phyloP scores from a whole-genome alignment of 2,797 vertebrate species.

The Pangasius larnaudii region DNA sequence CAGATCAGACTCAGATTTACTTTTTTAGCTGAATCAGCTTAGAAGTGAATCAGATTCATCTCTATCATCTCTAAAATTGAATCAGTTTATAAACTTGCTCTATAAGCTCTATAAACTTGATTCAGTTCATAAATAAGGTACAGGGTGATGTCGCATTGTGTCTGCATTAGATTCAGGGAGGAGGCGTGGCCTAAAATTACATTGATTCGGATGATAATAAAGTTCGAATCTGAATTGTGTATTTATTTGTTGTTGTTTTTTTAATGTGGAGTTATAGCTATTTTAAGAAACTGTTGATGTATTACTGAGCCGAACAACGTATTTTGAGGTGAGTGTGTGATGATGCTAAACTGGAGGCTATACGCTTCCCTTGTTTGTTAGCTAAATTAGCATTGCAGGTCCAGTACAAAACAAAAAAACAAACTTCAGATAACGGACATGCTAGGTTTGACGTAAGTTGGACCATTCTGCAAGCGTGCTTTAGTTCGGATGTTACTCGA shows the following conservation, averaged over 20 bases:
- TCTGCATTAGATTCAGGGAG: not conserved
- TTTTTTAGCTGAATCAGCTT: not conserved
- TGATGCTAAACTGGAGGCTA: not conserved
- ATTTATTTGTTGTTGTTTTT: not conserved
- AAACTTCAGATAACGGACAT: not conserved
- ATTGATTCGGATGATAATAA: not conserved
- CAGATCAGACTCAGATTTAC: not conserved
- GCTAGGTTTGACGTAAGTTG: not conserved
- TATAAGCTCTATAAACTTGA: not conserved
- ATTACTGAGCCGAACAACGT: not conserved
- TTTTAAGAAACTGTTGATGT: not conserved
- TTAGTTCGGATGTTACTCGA: not conserved
- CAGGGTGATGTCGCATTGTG: not conserved
- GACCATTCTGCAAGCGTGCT: not conserved
- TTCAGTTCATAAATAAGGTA: not conserved
- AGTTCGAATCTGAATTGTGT: not conserved
- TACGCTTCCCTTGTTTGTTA: not conserved
- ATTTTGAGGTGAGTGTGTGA: not conserved
- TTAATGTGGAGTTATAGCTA: not conserved
- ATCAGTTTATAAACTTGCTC: not conserved
- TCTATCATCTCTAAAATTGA: not conserved
- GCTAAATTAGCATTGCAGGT: not conserved
- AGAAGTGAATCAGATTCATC: not conserved
- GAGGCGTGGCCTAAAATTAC: not conserved
- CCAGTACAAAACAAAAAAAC: not conserved